Conservation (phyloP, 2,888 invertebrate species). For the Prostheceraeus crozeri region DNA sequence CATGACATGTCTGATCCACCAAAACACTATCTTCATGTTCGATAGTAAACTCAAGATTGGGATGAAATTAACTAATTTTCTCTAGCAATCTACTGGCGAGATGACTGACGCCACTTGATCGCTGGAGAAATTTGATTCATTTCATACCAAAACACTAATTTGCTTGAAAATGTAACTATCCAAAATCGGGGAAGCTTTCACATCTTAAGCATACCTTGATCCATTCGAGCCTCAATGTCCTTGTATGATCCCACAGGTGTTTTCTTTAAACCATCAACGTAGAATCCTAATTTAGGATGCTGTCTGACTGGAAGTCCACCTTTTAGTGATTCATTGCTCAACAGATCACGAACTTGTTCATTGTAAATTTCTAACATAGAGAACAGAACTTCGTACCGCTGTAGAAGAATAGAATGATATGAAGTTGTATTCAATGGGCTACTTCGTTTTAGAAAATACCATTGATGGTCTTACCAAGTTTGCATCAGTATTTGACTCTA, state of each 20-base stretch:
- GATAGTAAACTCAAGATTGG: too few species aligned
- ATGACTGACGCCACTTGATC: too few species aligned
- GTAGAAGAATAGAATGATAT: background rate
- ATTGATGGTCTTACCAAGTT: conserved; percentile 28
- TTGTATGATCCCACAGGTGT: conserved; percentile 56
- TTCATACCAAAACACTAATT: too few species aligned
- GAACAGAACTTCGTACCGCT: conserved; percentile 56
- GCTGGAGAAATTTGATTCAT: too few species aligned
- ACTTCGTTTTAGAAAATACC: too few species aligned
- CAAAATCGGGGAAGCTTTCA: too few species aligned
- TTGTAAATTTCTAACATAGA: conserved; percentile 59
- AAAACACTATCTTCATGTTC: too few species aligned
- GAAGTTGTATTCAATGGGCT: background rate
- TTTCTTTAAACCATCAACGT: conserved; percentile 55
- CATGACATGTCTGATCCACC: too few species aligned
- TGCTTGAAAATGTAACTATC: too few species aligned
- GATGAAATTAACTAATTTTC: too few species aligned
- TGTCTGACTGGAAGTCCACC: conserved; percentile 55
- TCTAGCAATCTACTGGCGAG: too few species aligned
- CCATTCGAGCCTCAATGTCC: conserved; percentile 56
- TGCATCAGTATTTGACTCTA: conserved; percentile 44
- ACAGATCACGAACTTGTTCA: conserved; percentile 56
- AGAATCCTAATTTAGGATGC: conserved; percentile 56
- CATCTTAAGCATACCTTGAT: conserved; percentile 52
- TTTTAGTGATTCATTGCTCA: conserved; percentile 55